Conservation (phyloP, 2,888 invertebrate genomes). For the Rotaria magnacalcarata region DNA sequence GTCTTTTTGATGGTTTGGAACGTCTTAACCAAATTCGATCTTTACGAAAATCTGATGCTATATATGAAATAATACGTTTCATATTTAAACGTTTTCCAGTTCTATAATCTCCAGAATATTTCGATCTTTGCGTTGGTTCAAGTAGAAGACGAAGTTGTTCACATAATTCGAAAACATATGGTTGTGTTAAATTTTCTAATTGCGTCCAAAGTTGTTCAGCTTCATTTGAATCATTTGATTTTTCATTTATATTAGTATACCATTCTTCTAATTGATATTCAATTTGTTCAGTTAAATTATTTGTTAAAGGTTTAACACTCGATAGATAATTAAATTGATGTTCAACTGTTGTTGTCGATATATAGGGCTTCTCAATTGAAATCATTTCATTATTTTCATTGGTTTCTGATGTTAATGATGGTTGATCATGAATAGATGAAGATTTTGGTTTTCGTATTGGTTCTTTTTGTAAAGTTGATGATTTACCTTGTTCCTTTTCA, state of each 20-base stretch:
- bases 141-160: conserved; percentile 86
- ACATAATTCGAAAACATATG: conserved; percentile 76
- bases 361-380: background rate
- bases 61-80: conserved; percentile 94
- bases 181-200: conserved; percentile 51
- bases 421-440: background rate
- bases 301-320: background rate
- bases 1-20: conserved; percentile 86
- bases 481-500: background rate
- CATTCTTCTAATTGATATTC: conserved; percentile 27
- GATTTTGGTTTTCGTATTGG: background rate
- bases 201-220: conserved; percentile 37
- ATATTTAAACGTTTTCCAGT: conserved; percentile 95
- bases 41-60: conserved; percentile 95
- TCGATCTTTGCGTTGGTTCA: conserved; percentile 86
- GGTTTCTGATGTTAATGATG: background rate
- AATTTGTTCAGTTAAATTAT: conserved; percentile 15
- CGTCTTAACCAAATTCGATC: conserved; percentile 97
- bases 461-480: background rate
- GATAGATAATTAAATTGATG: background rate
- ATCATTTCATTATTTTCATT: background rate
- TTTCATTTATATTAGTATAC: background rate
- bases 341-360: conserved; percentile 14
- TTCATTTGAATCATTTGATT: background rate
- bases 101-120: conserved; percentile 80